Evolutionary conservation across 2,797 vertebrate genomes (phyloP), one percentile per base, ranked within the genome.

Genomic region (Manis javanica): DNA sequence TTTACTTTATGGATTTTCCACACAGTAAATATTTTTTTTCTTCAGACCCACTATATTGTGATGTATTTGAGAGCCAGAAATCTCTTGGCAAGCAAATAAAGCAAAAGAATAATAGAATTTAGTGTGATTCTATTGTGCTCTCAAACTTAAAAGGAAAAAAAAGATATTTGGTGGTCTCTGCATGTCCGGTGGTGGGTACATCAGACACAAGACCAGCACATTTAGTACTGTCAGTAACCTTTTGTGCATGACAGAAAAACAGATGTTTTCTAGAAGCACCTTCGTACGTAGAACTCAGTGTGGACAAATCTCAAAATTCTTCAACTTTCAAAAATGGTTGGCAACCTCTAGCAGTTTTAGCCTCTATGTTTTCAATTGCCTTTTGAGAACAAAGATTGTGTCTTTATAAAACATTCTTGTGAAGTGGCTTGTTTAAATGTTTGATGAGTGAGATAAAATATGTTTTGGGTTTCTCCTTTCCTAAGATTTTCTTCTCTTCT

Each of bases 1-100:
- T 78, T 95, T 72, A 21, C 84, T 91, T 24, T 21, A 31, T 18
- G 49, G 21, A 23, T 77, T 97, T 91, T 90, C 85, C 61, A n/a
- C 39, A 39, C 16, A 31, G 14, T 82, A 29, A 26, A 5, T 55
- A 19, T 89, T 68, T 93, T 74, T 78, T 78, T 71, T 66, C 57
- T 82, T 81, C 55, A 61, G 87, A 81, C 37, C 91, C 46, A 53
- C 46, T 71, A 7, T 21, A 26, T 31, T 23, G 11, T 34, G 86
- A 51, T 49, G 19, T 15, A 2, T 37, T 10, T 19, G 63, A 95
- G 69, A 68, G 39, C 12, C n/a, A 77, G 24, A 88, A 59, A 74
- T 88, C 85, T 93, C 59, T 53, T 71, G 42, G 64, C 9, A 37
- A 66, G 39, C 31, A 89, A 88, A 29, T 31, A 72, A 92, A 90